Percentiles rank a stretch among this genome's conserved stretches.
Conservation (phyloP, 2,113 vertebrate genomes). For the Hippocampus comes region DNA sequence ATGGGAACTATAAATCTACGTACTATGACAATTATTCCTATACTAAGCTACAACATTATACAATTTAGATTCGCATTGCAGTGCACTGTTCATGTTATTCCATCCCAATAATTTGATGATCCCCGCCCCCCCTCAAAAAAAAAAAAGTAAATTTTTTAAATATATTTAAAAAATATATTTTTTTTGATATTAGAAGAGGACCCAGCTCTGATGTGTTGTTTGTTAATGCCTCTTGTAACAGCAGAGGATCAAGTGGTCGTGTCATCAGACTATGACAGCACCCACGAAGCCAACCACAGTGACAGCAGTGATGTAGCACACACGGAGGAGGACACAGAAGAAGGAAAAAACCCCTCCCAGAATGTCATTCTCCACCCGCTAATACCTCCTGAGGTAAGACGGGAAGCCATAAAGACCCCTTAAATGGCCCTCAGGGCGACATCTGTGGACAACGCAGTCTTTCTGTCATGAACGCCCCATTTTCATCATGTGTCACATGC, state of each 20-base stretch:
- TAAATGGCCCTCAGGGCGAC: slow-evolving; percentile 3
- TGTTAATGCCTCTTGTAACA: slow-evolving; percentile 32
- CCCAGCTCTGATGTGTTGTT: slow-evolving; percentile 21
- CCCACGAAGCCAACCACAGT: slow-evolving; percentile 89
- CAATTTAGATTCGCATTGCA: not conserved
- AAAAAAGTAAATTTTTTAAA: no score
- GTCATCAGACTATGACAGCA: slow-evolving; percentile 89
- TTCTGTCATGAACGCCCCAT: slow-evolving; percentile 8
- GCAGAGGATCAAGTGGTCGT: slow-evolving; percentile 81
- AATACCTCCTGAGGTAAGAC: slow-evolving; percentile 69
- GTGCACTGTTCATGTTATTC: not conserved
- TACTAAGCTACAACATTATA: not conserved
- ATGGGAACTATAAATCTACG: not conserved
- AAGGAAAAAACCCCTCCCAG: slow-evolving; percentile 70
- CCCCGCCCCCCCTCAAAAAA: no score
- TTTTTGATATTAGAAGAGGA: not conserved
- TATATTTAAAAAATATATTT: no score
- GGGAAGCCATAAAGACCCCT: not conserved
- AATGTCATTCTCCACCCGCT: slow-evolving; percentile 69
- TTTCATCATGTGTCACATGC: slow-evolving; percentile 12
- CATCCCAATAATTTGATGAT: not conserved
- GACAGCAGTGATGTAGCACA: slow-evolving; percentile 90
- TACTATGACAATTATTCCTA: not conserved
- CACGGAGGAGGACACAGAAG: slow-evolving; percentile 80
- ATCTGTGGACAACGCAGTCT: not conserved